Percentiles rank a stretch among this genome's conserved stretches.
phyloP scores from a whole-genome alignment of 2,113 vertebrate species.

The Hystrix brachyura region DNA sequence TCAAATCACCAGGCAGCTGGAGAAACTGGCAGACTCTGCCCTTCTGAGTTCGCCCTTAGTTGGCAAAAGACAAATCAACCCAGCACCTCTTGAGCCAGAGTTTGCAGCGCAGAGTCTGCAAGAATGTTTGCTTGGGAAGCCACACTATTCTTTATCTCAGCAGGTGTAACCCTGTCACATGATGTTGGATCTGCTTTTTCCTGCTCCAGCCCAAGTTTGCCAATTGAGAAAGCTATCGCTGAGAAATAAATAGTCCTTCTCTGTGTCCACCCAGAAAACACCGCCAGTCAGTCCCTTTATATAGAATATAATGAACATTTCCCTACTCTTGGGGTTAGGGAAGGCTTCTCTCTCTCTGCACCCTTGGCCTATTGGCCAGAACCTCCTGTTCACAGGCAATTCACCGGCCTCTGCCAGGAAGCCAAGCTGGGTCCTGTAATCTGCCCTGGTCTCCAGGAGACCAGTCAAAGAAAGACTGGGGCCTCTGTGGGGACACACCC shows the following conservation, averaged over 20 bases:
- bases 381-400: conserved; percentile 34
- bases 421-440: background rate
- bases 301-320: conserved; percentile 56
- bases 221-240: conserved; percentile 66
- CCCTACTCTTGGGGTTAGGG: conserved; percentile 30
- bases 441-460: background rate
- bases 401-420: background rate
- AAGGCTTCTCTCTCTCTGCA: background rate
- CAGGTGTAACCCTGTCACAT: conserved; percentile 78
- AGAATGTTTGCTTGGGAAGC: conserved; percentile 70
- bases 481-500: background rate
- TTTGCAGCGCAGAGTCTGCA: conserved; percentile 73
- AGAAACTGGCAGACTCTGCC: conserved; percentile 41
- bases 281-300: background rate
- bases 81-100: conserved; percentile 32
- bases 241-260: conserved; percentile 73
- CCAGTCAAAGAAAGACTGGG: background rate
- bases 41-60: conserved; percentile 59
- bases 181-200: conserved; percentile 72
- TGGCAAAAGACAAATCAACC: conserved; percentile 77
- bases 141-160: conserved; percentile 70
- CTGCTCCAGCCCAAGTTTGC: conserved; percentile 60
- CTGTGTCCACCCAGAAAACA: conserved; percentile 67
- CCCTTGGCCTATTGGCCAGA: background rate
- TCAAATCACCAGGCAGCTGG: conserved; percentile 60